A percentile compares a stretch with the other conserved stretches of the same genome.
phyloP scores from a whole-genome alignment of 2,797 vertebrate species.

The Momotus momota region DNA sequence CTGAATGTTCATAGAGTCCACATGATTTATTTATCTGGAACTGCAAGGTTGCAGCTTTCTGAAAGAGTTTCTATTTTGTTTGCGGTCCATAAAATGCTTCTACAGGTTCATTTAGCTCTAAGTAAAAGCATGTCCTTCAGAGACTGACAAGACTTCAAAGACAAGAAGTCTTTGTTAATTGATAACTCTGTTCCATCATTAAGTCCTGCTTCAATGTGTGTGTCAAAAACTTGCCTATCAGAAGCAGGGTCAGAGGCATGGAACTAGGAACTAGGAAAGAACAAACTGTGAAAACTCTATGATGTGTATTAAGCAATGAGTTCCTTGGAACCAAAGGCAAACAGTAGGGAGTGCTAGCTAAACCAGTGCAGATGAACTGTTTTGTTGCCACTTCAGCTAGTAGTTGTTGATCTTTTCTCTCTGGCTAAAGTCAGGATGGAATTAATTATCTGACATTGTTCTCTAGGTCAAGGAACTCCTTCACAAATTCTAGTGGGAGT shows the following conservation, averaged over 20 bases:
- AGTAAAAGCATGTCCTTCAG: not conserved
- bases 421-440: not conserved
- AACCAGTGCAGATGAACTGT: not conserved
- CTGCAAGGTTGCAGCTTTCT: conserved; percentile 37
- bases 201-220: not conserved
- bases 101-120: not conserved
- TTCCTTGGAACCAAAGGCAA: not conserved
- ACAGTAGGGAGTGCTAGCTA: not conserved
- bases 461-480: not conserved
- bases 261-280: not conserved
- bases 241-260: not conserved
- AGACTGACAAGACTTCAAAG: not conserved
- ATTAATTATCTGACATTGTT: not conserved
- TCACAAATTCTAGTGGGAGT: not conserved
- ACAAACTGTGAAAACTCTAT: not conserved
- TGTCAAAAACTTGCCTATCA: not conserved
- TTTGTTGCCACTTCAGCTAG: not conserved
- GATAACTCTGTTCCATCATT: not conserved
- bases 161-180: not conserved
- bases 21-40: conserved; percentile 62
- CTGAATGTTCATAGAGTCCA: not conserved
- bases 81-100: not conserved
- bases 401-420: not conserved
- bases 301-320: not conserved
- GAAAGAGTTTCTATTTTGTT: conserved; percentile 15